phyloP scores from a whole-genome alignment of 2,113 vertebrate species.

The Rhinolophus ferrumequinum region DNA sequence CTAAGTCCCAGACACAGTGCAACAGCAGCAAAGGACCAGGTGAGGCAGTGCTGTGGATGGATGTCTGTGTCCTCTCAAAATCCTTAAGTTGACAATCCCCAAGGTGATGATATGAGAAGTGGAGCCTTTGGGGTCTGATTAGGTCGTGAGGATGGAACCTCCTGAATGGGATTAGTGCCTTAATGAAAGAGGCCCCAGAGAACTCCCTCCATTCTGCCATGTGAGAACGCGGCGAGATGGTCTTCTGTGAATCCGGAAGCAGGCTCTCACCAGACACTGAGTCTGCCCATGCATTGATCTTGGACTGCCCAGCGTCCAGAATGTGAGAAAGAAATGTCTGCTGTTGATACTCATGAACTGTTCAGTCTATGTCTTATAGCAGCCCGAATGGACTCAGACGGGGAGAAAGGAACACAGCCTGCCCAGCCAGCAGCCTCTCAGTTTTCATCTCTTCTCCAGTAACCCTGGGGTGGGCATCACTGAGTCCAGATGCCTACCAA shows the following conservation, averaged over 20 bases:
- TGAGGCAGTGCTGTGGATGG: neutral
- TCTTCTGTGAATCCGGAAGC: neutral
- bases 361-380: neutral
- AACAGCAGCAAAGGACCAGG: neutral
- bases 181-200: neutral
- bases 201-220: neutral
- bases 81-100: neutral
- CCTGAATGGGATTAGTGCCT: neutral
- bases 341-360: too few relatives aligned
- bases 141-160: neutral
- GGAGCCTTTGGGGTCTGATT: neutral
- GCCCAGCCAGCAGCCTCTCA: neutral
- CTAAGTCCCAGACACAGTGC: neutral
- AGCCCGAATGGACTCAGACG: neutral
- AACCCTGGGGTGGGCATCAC: rapidly evolving
- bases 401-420: neutral
- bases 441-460: neutral
- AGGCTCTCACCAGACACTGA: too few relatives aligned
- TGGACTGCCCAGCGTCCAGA: too few relatives aligned
- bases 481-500: neutral
- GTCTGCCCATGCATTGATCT: too few relatives aligned
- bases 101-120: neutral
- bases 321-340: neutral
- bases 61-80: rapidly evolving
- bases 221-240: neutral